Evolutionary conservation across 1,140 invertebrate genomes (phyloP), one percentile per base, ranked within the genome.

Genomic region (Hesperophylax magnus): DNA sequence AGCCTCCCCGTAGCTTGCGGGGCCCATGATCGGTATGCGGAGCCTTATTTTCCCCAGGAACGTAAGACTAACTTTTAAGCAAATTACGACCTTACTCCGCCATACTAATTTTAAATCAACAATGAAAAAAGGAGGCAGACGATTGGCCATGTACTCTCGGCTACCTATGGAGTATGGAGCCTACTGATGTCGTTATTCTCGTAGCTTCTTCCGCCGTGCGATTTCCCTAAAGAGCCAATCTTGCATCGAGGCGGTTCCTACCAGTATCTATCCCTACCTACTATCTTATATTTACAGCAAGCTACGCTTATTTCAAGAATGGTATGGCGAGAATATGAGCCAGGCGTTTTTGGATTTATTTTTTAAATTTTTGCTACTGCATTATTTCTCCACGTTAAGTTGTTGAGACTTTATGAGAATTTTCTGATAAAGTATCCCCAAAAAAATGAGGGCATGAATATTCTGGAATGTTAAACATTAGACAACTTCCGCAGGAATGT

Each of bases 161-260:
- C 39, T 47, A 47, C 39, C 39, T 47, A 47, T 9, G 39, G 5
- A 27, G 27, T 27, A 27, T 27, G 27, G 39, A 47, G 39, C 3
- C 63, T 67, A n/a, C 22, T 18, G 63, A 17, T 67, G 63, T 31
- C 63, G 22, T 15, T 67, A 67, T 27, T 67, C 22, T 31, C 63
- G 63, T 22, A 67, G 63, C 63, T 67, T 67, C 63, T 31, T 53
- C 31, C 63, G 58, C 52, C 61, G 18, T n/a, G 39, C 63, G 77
- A 78, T 78, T 78, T 78, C 77, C 77, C 77, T 53, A 67, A 78
- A 67, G 77, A 67, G 63, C 60, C 77, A 53, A 78, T 65, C 77
- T 78, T 53, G 61, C 24, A 67, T n/a, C 31, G 63, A 72, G 69
- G 7, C 31, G 14, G 11, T 17, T 27, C 63, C 63, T 4, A 9